Evolutionary conservation across 2,888 invertebrate genomes (phyloP).

Genomic region (Drosophila stalkeri): DNA sequence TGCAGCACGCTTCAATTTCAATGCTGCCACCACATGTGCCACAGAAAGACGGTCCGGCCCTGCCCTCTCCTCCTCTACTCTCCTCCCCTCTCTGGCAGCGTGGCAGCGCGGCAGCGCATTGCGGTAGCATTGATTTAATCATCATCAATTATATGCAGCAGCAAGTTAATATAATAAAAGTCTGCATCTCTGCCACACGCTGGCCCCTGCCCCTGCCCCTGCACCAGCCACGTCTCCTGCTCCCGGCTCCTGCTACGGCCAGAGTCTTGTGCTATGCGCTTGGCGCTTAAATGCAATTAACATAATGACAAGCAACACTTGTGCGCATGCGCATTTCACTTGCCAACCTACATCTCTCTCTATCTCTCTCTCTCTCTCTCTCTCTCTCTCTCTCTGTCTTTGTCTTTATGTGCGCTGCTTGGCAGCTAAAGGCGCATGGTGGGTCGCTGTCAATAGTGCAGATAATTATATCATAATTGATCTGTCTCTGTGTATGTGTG

Average conservation of each 20-base stretch:
- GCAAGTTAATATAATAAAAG: constrained; percentile 82
- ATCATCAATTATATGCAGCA: constrained; percentile 84
- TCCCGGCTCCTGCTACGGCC: not conserved
- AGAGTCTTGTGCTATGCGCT: constrained; percentile 22
- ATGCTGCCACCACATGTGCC: constrained; percentile 29
- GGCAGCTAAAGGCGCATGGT: constrained; percentile 35
- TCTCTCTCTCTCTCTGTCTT: not conserved
- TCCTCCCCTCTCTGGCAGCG: too few species aligned
- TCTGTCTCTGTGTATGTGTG: constrained; percentile 31
- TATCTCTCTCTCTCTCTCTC: not conserved
- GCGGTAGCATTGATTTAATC: constrained; percentile 85
- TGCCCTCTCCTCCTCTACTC: not conserved
- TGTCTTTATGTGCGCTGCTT: not conserved
- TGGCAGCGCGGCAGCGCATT: constrained; percentile 61
- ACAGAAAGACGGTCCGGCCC: not conserved
- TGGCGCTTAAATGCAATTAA: constrained; percentile 82
- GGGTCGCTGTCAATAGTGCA: constrained; percentile 74
- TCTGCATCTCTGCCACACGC: constrained; percentile 48
- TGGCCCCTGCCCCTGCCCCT: constrained; percentile 18
- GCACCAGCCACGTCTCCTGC: not conserved
- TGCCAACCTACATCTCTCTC: constrained; percentile 1
- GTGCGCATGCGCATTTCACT: constrained; percentile 81
- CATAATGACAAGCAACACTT: constrained; percentile 82
- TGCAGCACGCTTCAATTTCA: constrained; percentile 54
- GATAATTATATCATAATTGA: constrained; percentile 79